Conservation (phyloP, 2,888 invertebrate genomes). For the Drosophila tripunctata region DNA sequence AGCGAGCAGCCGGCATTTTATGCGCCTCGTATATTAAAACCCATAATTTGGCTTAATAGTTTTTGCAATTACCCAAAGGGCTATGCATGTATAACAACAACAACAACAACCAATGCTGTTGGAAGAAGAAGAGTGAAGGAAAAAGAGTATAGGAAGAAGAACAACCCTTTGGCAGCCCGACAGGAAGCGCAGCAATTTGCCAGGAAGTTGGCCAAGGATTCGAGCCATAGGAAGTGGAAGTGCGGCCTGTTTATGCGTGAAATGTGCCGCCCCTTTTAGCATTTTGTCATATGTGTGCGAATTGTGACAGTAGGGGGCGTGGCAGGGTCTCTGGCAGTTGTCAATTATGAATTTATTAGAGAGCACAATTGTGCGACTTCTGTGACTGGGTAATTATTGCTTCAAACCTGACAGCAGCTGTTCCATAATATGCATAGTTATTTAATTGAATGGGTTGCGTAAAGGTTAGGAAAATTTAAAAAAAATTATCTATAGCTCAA, state of each 20-base stretch:
- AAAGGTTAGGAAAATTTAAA: constrained; percentile 7
- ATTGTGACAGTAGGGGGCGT: background rate
- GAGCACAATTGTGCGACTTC: constrained; percentile 53
- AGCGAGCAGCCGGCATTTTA: constrained; percentile 63
- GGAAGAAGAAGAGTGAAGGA: constrained; percentile 6
- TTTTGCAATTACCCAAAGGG: constrained; percentile 78
- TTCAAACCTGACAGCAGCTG: constrained; percentile 37
- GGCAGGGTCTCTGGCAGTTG: constrained; percentile 14
- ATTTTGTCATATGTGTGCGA: constrained; percentile 55
- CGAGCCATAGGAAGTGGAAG: constrained; percentile 51
- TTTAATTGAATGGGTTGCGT: constrained; percentile 6
- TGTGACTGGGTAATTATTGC: constrained; percentile 45
- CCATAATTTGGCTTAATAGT: constrained; percentile 83
- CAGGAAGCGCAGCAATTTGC: constrained; percentile 64
- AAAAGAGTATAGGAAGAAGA: too few relatives aligned
- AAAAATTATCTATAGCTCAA: background rate
- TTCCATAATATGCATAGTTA: constrained; percentile 12
- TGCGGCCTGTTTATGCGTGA: constrained; percentile 71
- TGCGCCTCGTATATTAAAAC: constrained; percentile 77
- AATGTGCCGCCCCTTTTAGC: constrained; percentile 54
- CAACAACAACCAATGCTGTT: background rate
- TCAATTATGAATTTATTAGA: constrained; percentile 77
- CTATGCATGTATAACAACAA: constrained; percentile 28
- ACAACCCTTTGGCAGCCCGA: constrained; percentile 34
- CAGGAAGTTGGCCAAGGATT: constrained; percentile 49